Percentiles rank a stretch among this genome's conserved stretches.
Conservation (phyloP, 2,113 vertebrate species). For the Paramormyrops kingsleyae region DNA sequence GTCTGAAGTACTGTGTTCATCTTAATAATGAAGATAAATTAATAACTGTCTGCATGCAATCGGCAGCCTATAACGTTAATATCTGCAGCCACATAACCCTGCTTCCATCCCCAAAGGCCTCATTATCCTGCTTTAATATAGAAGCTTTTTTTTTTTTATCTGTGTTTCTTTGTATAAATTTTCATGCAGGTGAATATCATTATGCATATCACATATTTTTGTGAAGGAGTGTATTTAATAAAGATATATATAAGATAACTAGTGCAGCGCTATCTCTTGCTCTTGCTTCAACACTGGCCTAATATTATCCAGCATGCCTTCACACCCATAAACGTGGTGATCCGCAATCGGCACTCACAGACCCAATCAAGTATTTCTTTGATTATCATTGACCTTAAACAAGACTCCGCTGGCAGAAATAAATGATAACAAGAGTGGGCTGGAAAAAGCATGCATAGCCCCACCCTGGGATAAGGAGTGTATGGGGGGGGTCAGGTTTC, state of each 20-base stretch:
- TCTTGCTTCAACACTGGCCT: background rate
- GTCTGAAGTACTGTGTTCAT: background rate
- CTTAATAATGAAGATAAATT: background rate
- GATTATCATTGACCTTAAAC: conserved; percentile 20
- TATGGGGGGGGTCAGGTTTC: conserved; percentile 43
- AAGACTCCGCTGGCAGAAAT: conserved; percentile 36
- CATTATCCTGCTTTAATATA: background rate
- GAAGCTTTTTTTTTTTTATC: background rate
- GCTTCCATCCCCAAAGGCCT: background rate
- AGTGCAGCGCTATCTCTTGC: background rate
- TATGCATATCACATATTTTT: background rate
- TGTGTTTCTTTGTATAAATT: background rate
- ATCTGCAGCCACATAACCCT: background rate
- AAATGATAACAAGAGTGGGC: conserved; percentile 39
- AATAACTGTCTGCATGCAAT: background rate
- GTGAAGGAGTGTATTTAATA: background rate
- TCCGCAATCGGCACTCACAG: background rate
- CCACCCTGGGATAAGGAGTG: conserved; percentile 1
- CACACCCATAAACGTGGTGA: background rate
- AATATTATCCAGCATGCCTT: conserved; percentile 10
- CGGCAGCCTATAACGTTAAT: background rate
- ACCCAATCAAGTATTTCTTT: background rate
- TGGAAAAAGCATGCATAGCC: background rate
- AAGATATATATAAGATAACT: background rate
- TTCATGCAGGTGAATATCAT: background rate